Evolutionary conservation across 2,113 vertebrate genomes (phyloP), one percentile per base, ranked within the genome.

Genomic region (Entelurus aequoreus): DNA sequence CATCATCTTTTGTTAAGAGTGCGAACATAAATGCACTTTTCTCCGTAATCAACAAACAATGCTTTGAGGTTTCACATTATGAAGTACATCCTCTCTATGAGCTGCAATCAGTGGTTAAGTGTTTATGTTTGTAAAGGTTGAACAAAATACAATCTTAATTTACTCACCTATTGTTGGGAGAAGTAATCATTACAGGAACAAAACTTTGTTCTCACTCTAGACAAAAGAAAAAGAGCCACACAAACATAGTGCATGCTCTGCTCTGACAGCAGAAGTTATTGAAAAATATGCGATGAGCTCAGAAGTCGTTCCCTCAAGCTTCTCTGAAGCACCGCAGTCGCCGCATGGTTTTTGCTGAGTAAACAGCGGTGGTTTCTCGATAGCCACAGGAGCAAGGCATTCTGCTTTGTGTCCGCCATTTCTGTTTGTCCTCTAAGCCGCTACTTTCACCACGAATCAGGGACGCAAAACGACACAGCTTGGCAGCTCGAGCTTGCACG

Each of bases 91-190:
- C 58, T 75, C 58, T 68, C 80, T 42, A 52, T 48, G 47, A 79
- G 71, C 74, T 63, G 58, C 70, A 87, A 84, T 87, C 77, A 79
- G 76, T 1, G 60, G 67, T 74, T 64, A 28, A 54, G 56, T 71
- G 79, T 85, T 85, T 85, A 79, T 72, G 79, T 77, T 71, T 77
- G 71, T 35, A 8, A 77, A 67, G 48, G 53, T 42, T 8, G 65
- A 49, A 73, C 58, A 74, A 57, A 77, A 79, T 65, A 62, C 64
- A 74, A 80, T 68, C 53, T 40, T 66, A 7, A 55, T 55, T 40
- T 55, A 67, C 64, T 56, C 10, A 1, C 60, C 48, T 11, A 8
- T 36, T 58, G 13, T 42, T 65, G 67, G 13, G 16, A 66, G 48
- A 69, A 21, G 15, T 54, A 38, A 48, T 6, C 56, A 47, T 4